A percentile compares a stretch with the other conserved stretches of the same genome.
phyloP scores from a whole-genome alignment of 2,888 invertebrate genomes.

The Theodoxus fluviatilis region DNA sequence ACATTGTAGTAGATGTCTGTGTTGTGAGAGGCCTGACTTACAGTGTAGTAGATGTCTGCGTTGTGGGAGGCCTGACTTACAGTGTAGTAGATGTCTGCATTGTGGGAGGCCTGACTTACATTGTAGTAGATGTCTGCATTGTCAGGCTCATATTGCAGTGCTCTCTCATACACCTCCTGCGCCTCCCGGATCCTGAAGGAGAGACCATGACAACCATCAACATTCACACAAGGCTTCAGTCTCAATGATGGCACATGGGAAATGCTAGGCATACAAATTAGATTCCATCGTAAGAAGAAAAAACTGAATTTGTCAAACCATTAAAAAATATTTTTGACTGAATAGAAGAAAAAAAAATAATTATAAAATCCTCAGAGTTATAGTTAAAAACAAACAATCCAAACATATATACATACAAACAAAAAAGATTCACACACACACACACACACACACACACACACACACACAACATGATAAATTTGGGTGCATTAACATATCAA shows the following conservation, averaged over 20 bases:
- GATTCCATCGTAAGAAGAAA: no score
- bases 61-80: no score
- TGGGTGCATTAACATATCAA: background rate
- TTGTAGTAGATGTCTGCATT: conserved; percentile 66
- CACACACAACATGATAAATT: background rate
- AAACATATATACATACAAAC: background rate
- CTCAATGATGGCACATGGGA: background rate
- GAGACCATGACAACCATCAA: background rate
- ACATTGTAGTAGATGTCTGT: no score
- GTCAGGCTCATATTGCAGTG: conserved; percentile 80
- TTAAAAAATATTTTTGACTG: no score
- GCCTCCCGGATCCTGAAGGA: conserved; percentile 82
- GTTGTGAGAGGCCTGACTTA: no score
- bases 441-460: conserved; percentile 6
- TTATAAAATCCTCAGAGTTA: no score
- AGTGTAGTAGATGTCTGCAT: no score
- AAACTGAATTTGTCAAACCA: no score
- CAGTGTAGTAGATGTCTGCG: no score
- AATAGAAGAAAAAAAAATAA: no score
- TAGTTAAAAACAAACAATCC: no score
- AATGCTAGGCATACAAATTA: background rate
- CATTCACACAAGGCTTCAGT: conserved; percentile 1
- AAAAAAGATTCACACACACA: background rate
- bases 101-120: conserved; percentile 47
- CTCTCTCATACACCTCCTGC: conserved; percentile 91